phyloP scores from a whole-genome alignment of 2,888 invertebrate species.

The Drosophila affinis region DNA sequence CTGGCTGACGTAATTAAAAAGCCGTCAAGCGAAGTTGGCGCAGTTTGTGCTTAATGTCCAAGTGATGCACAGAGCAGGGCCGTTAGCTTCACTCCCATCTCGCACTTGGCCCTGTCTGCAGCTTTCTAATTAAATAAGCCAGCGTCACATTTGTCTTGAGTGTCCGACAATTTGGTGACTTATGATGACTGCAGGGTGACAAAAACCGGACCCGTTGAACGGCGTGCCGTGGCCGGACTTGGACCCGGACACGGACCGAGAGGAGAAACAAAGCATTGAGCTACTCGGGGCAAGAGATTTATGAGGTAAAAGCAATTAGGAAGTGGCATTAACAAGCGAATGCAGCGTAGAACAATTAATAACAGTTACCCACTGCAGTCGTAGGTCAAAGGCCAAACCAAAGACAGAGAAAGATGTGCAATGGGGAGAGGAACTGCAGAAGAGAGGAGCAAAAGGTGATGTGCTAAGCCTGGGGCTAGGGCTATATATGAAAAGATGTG shows the following conservation, averaged over 20 bases:
- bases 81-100: constrained; percentile 61
- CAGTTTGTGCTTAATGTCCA: constrained; percentile 65
- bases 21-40: constrained; percentile 65
- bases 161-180: constrained; percentile 75
- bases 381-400: constrained; percentile 1
- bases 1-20: constrained; percentile 74
- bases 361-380: constrained; percentile 43
- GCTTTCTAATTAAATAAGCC: constrained; percentile 75
- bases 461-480: too few species aligned
- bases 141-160: constrained; percentile 75
- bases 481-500: too few species aligned
- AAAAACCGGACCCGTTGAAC: constrained; percentile 14
- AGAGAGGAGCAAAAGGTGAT: not conserved
- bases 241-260: constrained; percentile 17
- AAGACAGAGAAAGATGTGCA: not conserved
- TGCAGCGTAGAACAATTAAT: constrained; percentile 64
- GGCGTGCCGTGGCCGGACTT: not conserved
- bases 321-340: constrained; percentile 73
- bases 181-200: constrained; percentile 71
- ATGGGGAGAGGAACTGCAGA: too few species aligned
- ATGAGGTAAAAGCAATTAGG: constrained; percentile 78
- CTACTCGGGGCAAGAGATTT: constrained; percentile 60
- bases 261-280: constrained; percentile 12
- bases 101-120: constrained; percentile 40
- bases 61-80: constrained; percentile 67